Evolutionary conservation across 2,888 invertebrate species (phyloP), one percentile per base, ranked within the genome.

Genomic region (Archaeoteleia sp.): DNA sequence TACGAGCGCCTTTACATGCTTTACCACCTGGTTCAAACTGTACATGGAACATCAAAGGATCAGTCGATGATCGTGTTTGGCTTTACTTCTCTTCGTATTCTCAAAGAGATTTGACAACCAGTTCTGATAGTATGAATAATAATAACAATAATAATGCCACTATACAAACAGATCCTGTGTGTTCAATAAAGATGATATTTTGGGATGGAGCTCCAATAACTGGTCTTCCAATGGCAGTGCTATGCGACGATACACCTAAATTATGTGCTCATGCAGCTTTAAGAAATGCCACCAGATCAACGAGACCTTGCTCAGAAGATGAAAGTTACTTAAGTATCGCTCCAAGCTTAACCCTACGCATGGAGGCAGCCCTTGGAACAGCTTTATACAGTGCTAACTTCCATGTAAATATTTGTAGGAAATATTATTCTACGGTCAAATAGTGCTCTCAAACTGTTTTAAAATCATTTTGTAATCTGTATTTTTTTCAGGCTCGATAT

Each of bases 11-110:
- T 0, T 88, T 93, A 43, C 95, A 95, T 86, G 93, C 95, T 39
- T 87, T 95, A 75, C 93, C 95, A 10, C 94, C 94, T 0, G 93
- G 93, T 81, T 93, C 95, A 54, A 94, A 94, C 35, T 95, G 95
- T 87, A 92, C 92, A 17, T 95, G 95, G 89, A 91, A 91, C 72
- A 94, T 95, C 83, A 90, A 91, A 81, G 95, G 95, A 17, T 90
- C 91, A 70, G 89, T 91, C 4, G 90, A 91, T 45, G 95, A 95
- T 83, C 89, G 93, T 67, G 91, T 95, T 55, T 95, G 95, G 95
- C 88, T 95, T 73, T 95, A 93, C 85, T 95, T 95, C 83, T 91
- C 93, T 70, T 94, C 94, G 70, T 95, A 93, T 86, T 92, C 92
- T 74, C 92, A 94, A 76, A 90, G 93, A 79, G 92, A 93, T 69